Percentiles rank a stretch among this genome's conserved stretches.
These are phyloP conservation scores for Menidia menidia DNA, from an alignment of 2,797 vertebrate species.

Conservation along the genomic window DNA sequence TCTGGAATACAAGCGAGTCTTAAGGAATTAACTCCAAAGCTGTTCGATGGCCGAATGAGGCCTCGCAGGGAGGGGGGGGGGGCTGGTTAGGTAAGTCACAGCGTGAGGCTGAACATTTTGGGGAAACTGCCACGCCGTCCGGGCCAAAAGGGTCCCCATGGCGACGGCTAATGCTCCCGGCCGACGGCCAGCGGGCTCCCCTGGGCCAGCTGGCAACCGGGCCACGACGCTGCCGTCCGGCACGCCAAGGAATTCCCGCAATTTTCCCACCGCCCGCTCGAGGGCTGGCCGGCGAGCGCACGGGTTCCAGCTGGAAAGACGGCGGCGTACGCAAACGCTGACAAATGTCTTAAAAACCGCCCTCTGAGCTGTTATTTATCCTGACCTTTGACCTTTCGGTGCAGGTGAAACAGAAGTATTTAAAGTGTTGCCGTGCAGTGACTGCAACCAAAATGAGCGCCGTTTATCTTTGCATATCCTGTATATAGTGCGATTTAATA, in stretches of 20 bases:
- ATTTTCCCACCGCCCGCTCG: conserved; percentile 54
- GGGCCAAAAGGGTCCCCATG: conserved; percentile 60
- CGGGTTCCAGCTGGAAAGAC: conserved; percentile 16
- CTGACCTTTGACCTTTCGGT: conserved; percentile 40
- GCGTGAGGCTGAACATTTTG: conserved; percentile 53
- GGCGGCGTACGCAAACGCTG: neutral
- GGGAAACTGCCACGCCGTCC: conserved; percentile 47
- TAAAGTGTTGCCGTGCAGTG: neutral
- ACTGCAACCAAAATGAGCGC: too few relatives aligned
- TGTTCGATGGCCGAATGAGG: conserved; percentile 15
- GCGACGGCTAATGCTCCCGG: conserved; percentile 60
- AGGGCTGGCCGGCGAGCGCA: conserved; percentile 6
- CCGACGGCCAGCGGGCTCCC: conserved; percentile 48
- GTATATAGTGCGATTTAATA: too few relatives aligned
- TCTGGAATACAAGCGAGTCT: conserved; percentile 35
- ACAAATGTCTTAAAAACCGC: neutral
- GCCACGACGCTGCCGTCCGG: conserved; percentile 33
- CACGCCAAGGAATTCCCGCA: conserved; percentile 59
- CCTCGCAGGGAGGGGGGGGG: conserved; percentile 15
- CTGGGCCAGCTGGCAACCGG: conserved; percentile 54
- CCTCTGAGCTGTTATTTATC: neutral
- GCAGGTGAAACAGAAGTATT: neutral
- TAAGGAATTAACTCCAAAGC: conserved; percentile 43
- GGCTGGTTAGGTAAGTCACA: conserved; percentile 50
- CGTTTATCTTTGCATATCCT: too few relatives aligned